Base-by-base conservation (phyloP, 2,113 vertebrate genomes). In the Coracopsis vasa region DNA sequence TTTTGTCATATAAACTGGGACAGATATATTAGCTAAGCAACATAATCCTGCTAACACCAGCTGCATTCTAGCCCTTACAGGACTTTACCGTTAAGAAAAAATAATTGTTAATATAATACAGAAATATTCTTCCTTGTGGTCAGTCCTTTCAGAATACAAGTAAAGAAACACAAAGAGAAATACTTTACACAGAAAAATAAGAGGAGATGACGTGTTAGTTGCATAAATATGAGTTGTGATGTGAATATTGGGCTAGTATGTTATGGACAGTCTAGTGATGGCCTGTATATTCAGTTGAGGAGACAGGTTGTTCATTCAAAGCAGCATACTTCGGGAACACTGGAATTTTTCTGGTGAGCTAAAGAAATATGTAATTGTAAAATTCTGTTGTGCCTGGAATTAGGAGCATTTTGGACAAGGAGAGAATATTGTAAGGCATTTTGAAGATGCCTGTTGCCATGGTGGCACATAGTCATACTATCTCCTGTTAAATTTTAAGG, bases 81-180 rank as follows among this genome's bases (percentile, higher is more conserved):
- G 33, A 71, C 62, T 88, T 82, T 90, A 50, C 53, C 24, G 83
- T 82, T 74, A 60, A 83, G 66, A 60, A 74, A 90, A 96, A 27
- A 67, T 21, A 56, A 37, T 35, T 48, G 25, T 80, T 92, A 77
- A 58, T 90, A 2, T 93, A 94, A 96, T 13, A 1, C 60, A 92
- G 93, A 96, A 88, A 93, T 96, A 92, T 96, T 97, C 67, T 96
- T 91, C 64, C 74, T 88, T 94, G 18, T 96, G 82, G 93, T 95
- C 83, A 54, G 83, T 96, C 92, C 90, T 96, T 96, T 95, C 88
- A 93, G 88, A 95, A 80, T 54, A 94, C 92, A 80, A 69, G 7
- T 96, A 96, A 92, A 94, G 50, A 93, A 96, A 90, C 53, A 94
- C 44, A 96, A 72, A 89, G 82, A 93, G 64, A 96, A 93, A 94